Base-by-base conservation (phyloP, 1,140 invertebrate genomes). In the Phocides pigmalion region DNA sequence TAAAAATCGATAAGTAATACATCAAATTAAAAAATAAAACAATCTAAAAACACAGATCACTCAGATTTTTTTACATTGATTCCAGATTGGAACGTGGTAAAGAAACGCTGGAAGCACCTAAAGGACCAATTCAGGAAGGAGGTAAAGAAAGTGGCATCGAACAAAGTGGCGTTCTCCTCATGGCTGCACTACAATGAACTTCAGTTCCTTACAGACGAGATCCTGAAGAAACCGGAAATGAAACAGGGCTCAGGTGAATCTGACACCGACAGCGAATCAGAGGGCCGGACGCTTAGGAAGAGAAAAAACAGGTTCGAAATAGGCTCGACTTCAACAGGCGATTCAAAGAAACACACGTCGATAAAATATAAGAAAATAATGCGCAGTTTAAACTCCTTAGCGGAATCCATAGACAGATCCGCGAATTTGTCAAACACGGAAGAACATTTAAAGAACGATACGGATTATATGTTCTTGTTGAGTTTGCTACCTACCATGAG, bases 71-170 rank as follows among this genome's bases (percentile, higher is more conserved):
- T 11, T 32, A 32, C 9, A 32, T 39, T 14, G 12, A 11, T 68
- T 72, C 9, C 62, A 75, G 73, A 69, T 17, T 59, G 56, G 25
- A 39, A 6, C 8, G 1, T 65, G 2, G 4, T 75, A 2, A 66
- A 63, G 37, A 76, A 68, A 15, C 41, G 70, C n/a, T 76, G 70
- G 67, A 76, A 76, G 22, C 68, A 76, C 19, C 22, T 73, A 8
- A 76, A 76, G 35, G 74, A 73, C 15, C 63, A 67, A 8, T 76
- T 64, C 42, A 53, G 74, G 19, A 76, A 76, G 15, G 74, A 76
- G 37, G 16, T 76, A n/a, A 76, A 76, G 63, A 76, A 66, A 28
- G 14, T 64, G 1, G 14, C 54, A 4, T 25, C 62, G 0, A 62
- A 66, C 15, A 49, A 66, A 5, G 35, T 69, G 12, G 41, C 35